These are phyloP conservation scores for Muraenolepis orangiensis DNA, from an alignment of 2,797 vertebrate species.

Conservation along the genomic window DNA sequence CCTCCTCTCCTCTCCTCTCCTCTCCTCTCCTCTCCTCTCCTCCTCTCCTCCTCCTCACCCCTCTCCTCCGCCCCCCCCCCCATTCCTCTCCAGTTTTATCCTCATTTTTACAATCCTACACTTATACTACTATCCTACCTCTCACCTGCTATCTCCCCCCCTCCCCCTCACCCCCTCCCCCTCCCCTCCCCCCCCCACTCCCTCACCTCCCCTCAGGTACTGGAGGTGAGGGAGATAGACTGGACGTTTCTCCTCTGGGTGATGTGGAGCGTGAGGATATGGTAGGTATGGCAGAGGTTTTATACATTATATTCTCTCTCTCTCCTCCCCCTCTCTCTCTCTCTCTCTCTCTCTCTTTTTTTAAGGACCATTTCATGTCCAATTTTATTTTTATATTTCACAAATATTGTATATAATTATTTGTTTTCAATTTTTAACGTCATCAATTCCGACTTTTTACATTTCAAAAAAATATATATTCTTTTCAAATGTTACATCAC, in stretches of 20 bases:
- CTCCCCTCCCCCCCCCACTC: too few species aligned
- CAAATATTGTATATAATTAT: neutral
- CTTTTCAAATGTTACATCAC: too few species aligned
- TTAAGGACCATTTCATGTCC: neutral
- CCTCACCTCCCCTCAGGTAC: neutral
- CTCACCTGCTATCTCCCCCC: neutral
- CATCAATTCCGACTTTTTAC: too few species aligned
- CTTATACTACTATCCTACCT: neutral
- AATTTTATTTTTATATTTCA: neutral
- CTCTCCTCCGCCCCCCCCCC: too few species aligned
- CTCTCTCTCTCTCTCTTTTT: slow-evolving; percentile 25
- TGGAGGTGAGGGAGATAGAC: neutral
- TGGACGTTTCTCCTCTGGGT: neutral
- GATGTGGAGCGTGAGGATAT: neutral
- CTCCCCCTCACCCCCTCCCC: too few species aligned
- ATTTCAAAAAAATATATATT: too few species aligned
- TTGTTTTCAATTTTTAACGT: too few species aligned
- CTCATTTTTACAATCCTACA: neutral
- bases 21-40: too few species aligned
- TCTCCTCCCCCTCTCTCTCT: slow-evolving; percentile 30
- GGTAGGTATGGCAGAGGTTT: neutral
- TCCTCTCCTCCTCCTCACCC: too few species aligned
- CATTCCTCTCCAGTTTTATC: too few species aligned
- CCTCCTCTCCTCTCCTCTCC: neutral
- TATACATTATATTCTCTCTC: neutral